These are phyloP conservation scores for Lophura swinhoii DNA, from an alignment of 2,797 vertebrate species.

Conservation along the genomic window DNA sequence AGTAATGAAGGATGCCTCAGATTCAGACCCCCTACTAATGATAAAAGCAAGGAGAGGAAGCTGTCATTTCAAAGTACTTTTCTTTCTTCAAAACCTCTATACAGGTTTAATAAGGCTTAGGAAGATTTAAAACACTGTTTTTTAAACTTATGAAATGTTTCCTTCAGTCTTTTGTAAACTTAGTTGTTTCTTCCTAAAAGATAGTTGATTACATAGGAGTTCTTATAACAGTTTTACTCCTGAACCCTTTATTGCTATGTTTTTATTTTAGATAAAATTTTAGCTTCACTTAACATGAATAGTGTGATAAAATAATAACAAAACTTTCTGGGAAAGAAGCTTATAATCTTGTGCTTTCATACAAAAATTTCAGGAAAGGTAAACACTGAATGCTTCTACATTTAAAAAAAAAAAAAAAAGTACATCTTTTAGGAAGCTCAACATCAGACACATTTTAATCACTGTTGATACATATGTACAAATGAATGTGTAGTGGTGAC, in stretches of 20 bases:
- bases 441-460: not conserved
- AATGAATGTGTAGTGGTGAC: not conserved
- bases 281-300: not conserved
- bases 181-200: not conserved
- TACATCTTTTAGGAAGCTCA: not conserved
- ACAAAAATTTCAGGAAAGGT: not conserved
- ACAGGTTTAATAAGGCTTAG: not conserved
- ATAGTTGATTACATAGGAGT: not conserved
- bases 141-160: not conserved
- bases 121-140: not conserved
- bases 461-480: not conserved
- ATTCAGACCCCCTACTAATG: not conserved
- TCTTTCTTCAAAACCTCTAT: not conserved
- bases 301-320: not conserved
- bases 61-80: conserved; percentile 8
- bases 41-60: not conserved
- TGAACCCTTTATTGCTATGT: not conserved
- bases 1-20: not conserved
- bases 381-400: not conserved
- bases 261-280: not conserved
- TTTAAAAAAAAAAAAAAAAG: not conserved
- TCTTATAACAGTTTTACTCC: not conserved
- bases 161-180: not conserved
- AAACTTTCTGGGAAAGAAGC: rapidly evolving
- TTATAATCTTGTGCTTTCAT: not conserved